These are phyloP conservation scores for Chydorus sphaericus DNA, from an alignment of 2,888 invertebrate genomes.

Conservation along the genomic window DNA sequence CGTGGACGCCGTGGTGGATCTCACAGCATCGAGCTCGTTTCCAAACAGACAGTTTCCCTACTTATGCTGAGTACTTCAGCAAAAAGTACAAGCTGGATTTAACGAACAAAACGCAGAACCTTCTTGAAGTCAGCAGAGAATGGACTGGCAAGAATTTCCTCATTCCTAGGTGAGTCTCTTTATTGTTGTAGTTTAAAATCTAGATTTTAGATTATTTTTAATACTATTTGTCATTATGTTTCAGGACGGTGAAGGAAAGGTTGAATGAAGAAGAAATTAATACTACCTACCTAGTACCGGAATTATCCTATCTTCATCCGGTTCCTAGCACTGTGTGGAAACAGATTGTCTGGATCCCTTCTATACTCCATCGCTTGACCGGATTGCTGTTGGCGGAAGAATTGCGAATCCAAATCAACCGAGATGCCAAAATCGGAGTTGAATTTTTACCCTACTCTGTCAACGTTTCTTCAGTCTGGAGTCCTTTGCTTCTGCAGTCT, in stretches of 20 bases:
- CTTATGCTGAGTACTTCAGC: neutral
- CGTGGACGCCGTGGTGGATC: neutral
- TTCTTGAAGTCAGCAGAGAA: neutral
- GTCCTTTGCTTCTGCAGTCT: neutral
- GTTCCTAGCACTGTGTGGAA: slow-evolving; percentile 9
- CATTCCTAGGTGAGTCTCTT: neutral
- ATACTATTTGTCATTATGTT: neutral
- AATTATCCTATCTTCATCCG: slow-evolving; percentile 9
- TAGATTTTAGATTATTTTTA: neutral
- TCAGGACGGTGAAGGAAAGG: neutral
- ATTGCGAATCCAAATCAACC: neutral
- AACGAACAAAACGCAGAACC: neutral
- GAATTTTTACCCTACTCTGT: neutral
- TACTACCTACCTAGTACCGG: neutral
- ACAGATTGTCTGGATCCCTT: slow-evolving; percentile 10
- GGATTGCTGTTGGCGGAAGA: slow-evolving; percentile 10
- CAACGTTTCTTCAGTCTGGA: neutral
- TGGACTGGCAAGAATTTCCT: neutral
- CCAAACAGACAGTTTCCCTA: neutral
- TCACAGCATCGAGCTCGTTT: neutral
- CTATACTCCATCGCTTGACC: neutral
- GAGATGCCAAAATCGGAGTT: neutral
- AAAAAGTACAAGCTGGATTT: neutral
- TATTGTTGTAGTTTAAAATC: neutral
- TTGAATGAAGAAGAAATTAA: neutral